Evolutionary conservation across 2,888 invertebrate species (phyloP).

Genomic region (Bombylius major): DNA sequence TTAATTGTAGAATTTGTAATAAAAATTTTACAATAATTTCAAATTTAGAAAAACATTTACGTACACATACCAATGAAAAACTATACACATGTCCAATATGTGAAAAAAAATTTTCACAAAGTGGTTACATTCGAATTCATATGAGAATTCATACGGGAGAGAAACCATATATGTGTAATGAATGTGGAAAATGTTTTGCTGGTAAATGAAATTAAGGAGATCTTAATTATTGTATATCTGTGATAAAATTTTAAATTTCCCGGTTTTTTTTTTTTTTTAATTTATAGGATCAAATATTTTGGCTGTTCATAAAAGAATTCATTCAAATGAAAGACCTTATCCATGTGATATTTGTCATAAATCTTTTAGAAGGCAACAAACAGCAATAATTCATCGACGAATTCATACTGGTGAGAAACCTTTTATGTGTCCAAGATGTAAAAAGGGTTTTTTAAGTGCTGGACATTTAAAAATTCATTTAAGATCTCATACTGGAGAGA

Average conservation of each 20-base stretch:
- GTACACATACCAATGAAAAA: too few species aligned
- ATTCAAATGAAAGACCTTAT: slow-evolving; percentile 17
- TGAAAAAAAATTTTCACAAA: too few species aligned
- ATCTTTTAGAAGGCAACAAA: slow-evolving; percentile 17
- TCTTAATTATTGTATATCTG: background rate
- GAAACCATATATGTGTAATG: too few species aligned
- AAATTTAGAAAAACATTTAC: too few species aligned
- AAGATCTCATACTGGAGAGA: too few species aligned
- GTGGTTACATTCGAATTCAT: too few species aligned
- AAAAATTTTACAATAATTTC: too few species aligned
- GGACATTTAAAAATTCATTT: slow-evolving; percentile 13
- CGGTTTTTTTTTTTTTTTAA: background rate
- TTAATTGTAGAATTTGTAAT: too few species aligned
- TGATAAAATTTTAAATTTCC: too few species aligned
- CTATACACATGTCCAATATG: too few species aligned
- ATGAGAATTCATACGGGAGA: too few species aligned
- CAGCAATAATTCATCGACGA: slow-evolving; percentile 14
- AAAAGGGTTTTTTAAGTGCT: slow-evolving; percentile 11
- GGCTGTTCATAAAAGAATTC: slow-evolving; percentile 18
- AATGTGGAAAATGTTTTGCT: slow-evolving; percentile 18
- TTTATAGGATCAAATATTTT: slow-evolving; percentile 16
- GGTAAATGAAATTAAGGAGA: slow-evolving; percentile 2
- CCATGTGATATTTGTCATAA: slow-evolving; percentile 15
- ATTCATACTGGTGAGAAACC: slow-evolving; percentile 1
- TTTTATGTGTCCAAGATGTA: slow-evolving; percentile 11